phyloP scores from a whole-genome alignment of 2,113 vertebrate species.

The Castor canadensis region DNA sequence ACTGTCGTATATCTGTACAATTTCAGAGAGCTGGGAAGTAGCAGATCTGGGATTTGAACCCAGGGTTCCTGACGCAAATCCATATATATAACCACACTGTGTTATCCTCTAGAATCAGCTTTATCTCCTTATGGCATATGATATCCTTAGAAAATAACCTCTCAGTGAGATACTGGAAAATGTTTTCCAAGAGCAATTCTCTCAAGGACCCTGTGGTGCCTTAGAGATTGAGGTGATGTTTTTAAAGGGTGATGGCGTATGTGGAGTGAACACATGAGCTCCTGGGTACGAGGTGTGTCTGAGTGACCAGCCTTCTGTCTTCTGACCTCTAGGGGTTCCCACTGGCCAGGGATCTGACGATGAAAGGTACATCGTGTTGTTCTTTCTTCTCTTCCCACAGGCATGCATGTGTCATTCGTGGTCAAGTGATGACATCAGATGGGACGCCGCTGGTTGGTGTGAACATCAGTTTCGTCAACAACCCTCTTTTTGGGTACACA shows the following conservation, averaged over 20 bases:
- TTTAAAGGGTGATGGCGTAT: background rate
- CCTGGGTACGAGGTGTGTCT: background rate
- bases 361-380: background rate
- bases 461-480: conserved; percentile 97
- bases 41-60: background rate
- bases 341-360: background rate
- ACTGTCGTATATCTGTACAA: background rate
- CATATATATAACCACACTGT: background rate
- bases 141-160: background rate
- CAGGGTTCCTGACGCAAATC: background rate
- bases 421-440: conserved; percentile 97
- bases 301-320: background rate
- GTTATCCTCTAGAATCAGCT: background rate
- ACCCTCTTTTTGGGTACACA: conserved; percentile 94
- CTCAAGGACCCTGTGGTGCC: background rate
- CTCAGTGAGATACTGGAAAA: background rate
- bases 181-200: background rate
- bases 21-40: background rate
- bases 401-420: conserved; percentile 96
- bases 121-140: background rate
- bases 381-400: conserved; percentile 80
- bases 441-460: conserved; percentile 98
- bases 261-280: background rate
- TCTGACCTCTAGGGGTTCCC: background rate
- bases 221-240: background rate